Percentiles rank a stretch among this genome's conserved stretches.
Evolutionary conservation across 2,113 vertebrate species (phyloP).

Genomic region (Campylorhamphus procurvoides): DNA sequence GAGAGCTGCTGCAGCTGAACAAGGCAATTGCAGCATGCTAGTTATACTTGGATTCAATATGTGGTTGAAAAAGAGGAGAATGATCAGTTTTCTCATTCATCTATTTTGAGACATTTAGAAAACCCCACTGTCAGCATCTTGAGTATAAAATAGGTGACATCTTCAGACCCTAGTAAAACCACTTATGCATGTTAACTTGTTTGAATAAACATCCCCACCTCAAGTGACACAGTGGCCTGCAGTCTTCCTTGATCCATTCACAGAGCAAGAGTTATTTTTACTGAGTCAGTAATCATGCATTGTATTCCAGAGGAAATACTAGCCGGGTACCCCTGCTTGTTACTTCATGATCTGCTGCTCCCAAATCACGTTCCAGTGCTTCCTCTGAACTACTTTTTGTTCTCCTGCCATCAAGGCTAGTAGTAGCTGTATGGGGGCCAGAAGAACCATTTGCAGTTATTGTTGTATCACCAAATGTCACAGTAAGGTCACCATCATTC

Average conservation of each 20-base stretch:
- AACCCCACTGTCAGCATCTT: constrained; percentile 45
- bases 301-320: constrained; percentile 94
- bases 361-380: constrained; percentile 88
- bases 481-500: constrained; percentile 88
- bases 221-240: constrained; percentile 56
- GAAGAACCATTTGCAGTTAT: constrained; percentile 93
- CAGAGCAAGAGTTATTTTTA: constrained; percentile 26
- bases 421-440: constrained; percentile 71
- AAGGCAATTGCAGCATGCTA: constrained; percentile 45
- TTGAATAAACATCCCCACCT: constrained; percentile 58
- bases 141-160: constrained; percentile 33
- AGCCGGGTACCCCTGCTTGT: constrained; percentile 91
- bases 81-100: not conserved
- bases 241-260: constrained; percentile 49
- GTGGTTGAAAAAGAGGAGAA: not conserved
- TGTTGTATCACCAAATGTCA: constrained; percentile 91
- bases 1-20: constrained; percentile 53
- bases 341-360: constrained; percentile 87
- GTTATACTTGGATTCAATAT: constrained; percentile 14
- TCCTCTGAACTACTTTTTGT: constrained; percentile 88
- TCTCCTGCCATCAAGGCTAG: constrained; percentile 75
- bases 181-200: constrained; percentile 34
- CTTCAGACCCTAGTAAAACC: constrained; percentile 62
- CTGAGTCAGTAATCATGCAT: constrained; percentile 77
- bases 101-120: constrained; percentile 37